A percentile compares a stretch with the other conserved stretches of the same genome.
phyloP scores from a whole-genome alignment of 2,113 vertebrate species.

The Nerophis lumbriciformis region DNA sequence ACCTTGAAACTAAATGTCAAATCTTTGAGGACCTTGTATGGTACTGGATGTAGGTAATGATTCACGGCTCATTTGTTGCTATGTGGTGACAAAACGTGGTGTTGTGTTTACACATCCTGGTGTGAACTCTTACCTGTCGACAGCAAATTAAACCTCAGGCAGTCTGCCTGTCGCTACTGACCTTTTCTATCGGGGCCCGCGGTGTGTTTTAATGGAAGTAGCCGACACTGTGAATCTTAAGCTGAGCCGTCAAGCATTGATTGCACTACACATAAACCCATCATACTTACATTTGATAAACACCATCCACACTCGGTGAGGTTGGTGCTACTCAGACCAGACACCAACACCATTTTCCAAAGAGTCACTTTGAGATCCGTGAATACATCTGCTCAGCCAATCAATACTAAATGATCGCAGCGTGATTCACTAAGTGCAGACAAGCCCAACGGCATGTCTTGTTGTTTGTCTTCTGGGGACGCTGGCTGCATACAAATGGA shows the following conservation, averaged over 20 bases:
- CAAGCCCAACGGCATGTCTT: conserved; percentile 27
- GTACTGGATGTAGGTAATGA: background rate
- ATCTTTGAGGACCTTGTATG: background rate
- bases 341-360: conserved; percentile 54
- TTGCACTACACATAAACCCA: conserved; percentile 7
- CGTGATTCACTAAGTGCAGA: conserved; percentile 50
- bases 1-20: too few relatives aligned
- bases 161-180: conserved; percentile 26
- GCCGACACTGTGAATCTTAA: conserved; percentile 6
- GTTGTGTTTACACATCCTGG: background rate
- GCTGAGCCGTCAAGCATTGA: conserved; percentile 9
- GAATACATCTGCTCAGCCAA: conserved; percentile 27
- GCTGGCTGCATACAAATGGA: conserved; percentile 27
- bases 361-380: conserved; percentile 35
- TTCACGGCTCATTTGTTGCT: conserved; percentile 24
- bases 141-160: conserved; percentile 23
- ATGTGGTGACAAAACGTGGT: background rate
- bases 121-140: conserved; percentile 25
- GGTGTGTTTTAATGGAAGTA: conserved; percentile 43
- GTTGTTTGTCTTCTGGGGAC: conserved; percentile 1
- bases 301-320: conserved; percentile 29
- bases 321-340: conserved; percentile 35
- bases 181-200: conserved; percentile 25
- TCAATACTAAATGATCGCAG: conserved; percentile 46
- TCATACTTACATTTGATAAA: conserved; percentile 27